Conservation (phyloP, 2,888 invertebrate genomes). For the Cephus pulcher region DNA sequence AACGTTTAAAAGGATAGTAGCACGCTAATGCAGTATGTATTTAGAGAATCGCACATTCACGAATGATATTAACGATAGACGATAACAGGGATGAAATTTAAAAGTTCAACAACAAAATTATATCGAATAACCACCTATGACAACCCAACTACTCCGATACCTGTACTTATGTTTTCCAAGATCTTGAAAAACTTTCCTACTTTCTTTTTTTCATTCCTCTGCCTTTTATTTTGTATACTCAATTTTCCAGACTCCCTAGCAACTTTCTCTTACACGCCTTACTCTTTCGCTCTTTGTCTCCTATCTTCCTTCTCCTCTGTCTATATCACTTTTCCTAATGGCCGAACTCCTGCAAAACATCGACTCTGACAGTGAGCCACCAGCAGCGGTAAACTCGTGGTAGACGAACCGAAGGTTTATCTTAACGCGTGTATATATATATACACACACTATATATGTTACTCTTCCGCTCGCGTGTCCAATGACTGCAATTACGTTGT, state of each 20-base stretch:
- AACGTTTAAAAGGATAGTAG: background rate
- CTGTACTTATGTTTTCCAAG: background rate
- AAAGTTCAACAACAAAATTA: background rate
- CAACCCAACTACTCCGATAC: background rate
- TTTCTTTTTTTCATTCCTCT: background rate
- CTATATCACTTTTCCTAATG: conserved; percentile 1
- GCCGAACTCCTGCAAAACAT: background rate
- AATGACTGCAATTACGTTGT: background rate
- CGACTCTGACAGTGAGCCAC: conserved; percentile 6
- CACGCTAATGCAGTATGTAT: background rate
- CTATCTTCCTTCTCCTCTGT: background rate
- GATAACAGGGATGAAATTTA: background rate
- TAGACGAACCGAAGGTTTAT: background rate
- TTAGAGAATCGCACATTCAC: background rate
- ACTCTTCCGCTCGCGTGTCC: background rate
- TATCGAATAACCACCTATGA: background rate
- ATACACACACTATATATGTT: conserved; percentile 4
- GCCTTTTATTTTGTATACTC: background rate
- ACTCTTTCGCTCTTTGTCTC: conserved; percentile 13
- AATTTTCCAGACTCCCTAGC: background rate
- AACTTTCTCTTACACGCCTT: conserved; percentile 5
- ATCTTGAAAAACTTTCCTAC: background rate
- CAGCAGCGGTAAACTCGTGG: conserved; percentile 17
- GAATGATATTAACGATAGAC: background rate
- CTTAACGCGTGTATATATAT: background rate